phyloP scores from a whole-genome alignment of 2,113 vertebrate genomes.

The Lipotes vexillifer region DNA sequence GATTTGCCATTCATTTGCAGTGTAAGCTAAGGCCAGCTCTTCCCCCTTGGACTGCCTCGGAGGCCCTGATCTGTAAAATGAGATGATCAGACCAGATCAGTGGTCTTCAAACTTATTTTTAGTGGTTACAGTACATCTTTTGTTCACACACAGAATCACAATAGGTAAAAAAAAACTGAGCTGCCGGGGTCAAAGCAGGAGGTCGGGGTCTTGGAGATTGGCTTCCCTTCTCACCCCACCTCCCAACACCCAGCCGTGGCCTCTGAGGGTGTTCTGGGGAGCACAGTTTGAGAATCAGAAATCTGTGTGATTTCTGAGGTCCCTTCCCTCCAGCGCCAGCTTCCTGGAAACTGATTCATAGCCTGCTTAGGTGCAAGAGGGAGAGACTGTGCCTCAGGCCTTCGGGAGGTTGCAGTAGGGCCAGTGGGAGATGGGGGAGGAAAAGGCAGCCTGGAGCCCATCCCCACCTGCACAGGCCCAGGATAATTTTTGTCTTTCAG shows the following conservation, averaged over 20 bases:
- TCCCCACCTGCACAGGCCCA: background rate
- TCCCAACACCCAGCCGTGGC: background rate
- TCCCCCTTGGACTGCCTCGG: accelerated
- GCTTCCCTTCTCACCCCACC: too few relatives aligned
- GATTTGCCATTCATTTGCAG: background rate
- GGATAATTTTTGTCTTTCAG: background rate
- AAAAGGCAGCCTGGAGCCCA: background rate
- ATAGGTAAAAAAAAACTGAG: background rate
- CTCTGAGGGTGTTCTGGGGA: background rate
- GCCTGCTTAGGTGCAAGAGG: background rate
- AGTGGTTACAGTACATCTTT: background rate
- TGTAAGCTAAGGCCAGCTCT: background rate
- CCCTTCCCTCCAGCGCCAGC: background rate
- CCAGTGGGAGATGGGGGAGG: background rate
- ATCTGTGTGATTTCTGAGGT: background rate
- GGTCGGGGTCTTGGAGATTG: background rate
- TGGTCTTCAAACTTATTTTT: background rate
- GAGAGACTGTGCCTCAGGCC: background rate
- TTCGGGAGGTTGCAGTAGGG: too few relatives aligned
- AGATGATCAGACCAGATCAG: background rate
- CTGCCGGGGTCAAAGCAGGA: background rate
- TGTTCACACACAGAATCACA: background rate
- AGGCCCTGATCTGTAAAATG: background rate
- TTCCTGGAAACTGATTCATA: background rate
- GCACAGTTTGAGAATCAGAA: background rate